These are phyloP conservation scores for Nibea coibor DNA, from an alignment of 2,113 vertebrate species.

Conservation along the genomic window DNA sequence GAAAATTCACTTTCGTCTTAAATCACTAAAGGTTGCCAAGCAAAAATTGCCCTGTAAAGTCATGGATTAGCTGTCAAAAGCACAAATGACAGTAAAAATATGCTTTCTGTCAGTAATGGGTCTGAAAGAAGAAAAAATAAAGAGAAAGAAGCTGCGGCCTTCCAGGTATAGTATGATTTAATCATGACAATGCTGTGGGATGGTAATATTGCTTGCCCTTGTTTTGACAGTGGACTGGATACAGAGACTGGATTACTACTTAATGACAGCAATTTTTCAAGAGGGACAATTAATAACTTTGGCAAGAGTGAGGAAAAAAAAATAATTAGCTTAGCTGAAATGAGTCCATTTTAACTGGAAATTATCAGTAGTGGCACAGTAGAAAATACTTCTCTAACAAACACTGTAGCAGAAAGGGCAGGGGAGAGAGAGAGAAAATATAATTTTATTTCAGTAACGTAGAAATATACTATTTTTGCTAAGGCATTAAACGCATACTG, in stretches of 20 bases:
- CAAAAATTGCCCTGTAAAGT: neutral
- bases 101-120: neutral
- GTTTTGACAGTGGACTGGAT: constrained; percentile 22
- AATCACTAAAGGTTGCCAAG: neutral
- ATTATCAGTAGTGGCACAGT: constrained; percentile 28
- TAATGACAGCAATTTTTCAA: constrained; percentile 52
- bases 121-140: neutral
- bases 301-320: constrained; percentile 24
- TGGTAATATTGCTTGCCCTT: constrained; percentile 7
- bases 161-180: constrained; percentile 10
- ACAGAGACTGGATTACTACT: constrained; percentile 25
- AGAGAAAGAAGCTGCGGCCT: neutral
- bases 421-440: constrained; percentile 20
- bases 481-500: constrained; percentile 51
- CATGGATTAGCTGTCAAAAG: neutral
- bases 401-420: constrained; percentile 48
- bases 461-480: constrained; percentile 47
- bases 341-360: constrained; percentile 45
- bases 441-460: constrained; percentile 51
- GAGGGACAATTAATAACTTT: constrained; percentile 48
- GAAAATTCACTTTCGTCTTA: neutral
- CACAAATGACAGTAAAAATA: neutral
- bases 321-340: constrained; percentile 56
- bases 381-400: constrained; percentile 8
- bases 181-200: neutral